phyloP scores from a whole-genome alignment of 2,888 invertebrate species.

The Incurvaria masculella region DNA sequence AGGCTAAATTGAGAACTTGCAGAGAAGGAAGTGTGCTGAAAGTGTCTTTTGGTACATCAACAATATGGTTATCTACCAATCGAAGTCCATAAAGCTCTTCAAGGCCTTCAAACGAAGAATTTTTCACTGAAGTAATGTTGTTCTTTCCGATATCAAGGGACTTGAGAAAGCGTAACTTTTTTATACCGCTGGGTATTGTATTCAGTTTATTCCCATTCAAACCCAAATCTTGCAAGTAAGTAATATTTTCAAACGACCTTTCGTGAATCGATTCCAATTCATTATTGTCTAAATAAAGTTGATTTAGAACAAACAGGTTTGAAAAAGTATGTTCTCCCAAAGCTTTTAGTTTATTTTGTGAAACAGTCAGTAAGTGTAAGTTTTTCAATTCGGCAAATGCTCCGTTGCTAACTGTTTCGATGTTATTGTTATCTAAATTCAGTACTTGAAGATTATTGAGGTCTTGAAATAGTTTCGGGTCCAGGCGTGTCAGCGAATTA shows the following conservation, averaged over 20 bases:
- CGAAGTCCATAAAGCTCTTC: constrained; percentile 72
- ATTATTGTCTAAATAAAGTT: constrained; percentile 72
- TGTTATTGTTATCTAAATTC: constrained; percentile 69
- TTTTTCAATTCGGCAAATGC: constrained; percentile 73
- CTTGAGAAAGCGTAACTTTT: constrained; percentile 64
- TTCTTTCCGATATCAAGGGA: constrained; percentile 81
- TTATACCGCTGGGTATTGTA: constrained; percentile 64
- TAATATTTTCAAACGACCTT: constrained; percentile 71
- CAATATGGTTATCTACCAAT: constrained; percentile 75
- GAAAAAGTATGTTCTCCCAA: constrained; percentile 68
- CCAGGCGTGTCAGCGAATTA: constrained; percentile 68
- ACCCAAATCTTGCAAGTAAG: constrained; percentile 73
- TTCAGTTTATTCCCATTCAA: constrained; percentile 68
- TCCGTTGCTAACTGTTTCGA: constrained; percentile 66
- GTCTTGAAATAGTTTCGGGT: constrained; percentile 70
- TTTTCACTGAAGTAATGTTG: constrained; percentile 66
- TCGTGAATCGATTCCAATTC: constrained; percentile 63
- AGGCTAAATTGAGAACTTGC: constrained; percentile 75
- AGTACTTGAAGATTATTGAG: constrained; percentile 71
- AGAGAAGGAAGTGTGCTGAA: constrained; percentile 69
- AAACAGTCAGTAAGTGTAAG: constrained; percentile 70
- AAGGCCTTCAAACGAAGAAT: constrained; percentile 70
- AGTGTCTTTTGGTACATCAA: constrained; percentile 68
- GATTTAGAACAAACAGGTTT: constrained; percentile 69
- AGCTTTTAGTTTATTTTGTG: constrained; percentile 64